Conservation (phyloP, 1,140 invertebrate species). For the Papilio polytes region DNA sequence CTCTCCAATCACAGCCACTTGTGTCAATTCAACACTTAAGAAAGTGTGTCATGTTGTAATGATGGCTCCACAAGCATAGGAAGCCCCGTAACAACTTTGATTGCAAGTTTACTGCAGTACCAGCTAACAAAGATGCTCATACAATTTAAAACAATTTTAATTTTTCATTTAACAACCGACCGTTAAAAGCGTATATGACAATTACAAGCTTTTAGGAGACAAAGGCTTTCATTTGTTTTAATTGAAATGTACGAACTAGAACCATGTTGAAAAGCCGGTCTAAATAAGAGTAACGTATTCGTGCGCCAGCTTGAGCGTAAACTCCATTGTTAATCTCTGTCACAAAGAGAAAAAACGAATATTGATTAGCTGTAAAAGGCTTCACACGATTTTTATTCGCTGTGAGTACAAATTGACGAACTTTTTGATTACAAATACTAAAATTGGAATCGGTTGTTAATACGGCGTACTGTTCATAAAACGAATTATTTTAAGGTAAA, state of each 20-base stretch:
- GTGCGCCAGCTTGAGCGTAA: background rate
- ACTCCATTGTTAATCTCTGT: constrained; percentile 13
- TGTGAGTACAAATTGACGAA: background rate
- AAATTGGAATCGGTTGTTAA: background rate
- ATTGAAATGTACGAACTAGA: constrained; percentile 14
- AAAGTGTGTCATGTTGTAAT: constrained; percentile 55
- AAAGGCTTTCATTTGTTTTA: background rate
- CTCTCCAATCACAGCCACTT: constrained; percentile 56
- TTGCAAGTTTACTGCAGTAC: background rate
- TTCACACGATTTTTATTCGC: background rate
- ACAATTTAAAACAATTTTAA: background rate
- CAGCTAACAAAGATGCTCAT: background rate
- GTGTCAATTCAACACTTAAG: constrained; percentile 58
- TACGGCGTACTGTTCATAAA: background rate
- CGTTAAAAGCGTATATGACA: background rate
- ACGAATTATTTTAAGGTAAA: background rate
- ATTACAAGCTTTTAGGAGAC: background rate
- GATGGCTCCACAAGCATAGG: constrained; percentile 33
- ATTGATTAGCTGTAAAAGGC: background rate
- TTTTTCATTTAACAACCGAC: background rate
- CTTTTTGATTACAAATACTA: no score
- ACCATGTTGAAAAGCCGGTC: background rate
- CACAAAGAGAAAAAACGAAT: background rate
- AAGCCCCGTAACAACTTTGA: constrained; percentile 27
- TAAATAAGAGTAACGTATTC: background rate